These are phyloP conservation scores for Anniella stebbinsi DNA, from an alignment of 2,797 vertebrate genomes.

Conservation along the genomic window DNA sequence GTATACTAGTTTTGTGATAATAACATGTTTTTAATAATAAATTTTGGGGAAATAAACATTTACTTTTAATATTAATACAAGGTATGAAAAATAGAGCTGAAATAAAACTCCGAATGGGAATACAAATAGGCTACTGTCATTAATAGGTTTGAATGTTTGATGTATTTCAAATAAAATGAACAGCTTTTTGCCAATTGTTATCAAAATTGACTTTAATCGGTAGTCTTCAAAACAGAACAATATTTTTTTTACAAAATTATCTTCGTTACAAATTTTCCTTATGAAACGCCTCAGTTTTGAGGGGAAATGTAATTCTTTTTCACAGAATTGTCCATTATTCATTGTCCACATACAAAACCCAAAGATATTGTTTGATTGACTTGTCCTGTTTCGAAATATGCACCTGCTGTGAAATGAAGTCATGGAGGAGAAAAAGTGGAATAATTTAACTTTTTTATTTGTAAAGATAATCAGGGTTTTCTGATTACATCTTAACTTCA, in stretches of 20 bases:
- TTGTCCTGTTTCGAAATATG: constrained; percentile 76
- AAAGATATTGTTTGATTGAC: constrained; percentile 77
- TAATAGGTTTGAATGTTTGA: constrained; percentile 34
- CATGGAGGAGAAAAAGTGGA: constrained; percentile 70
- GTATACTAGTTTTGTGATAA: neutral
- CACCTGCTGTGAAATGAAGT: constrained; percentile 81
- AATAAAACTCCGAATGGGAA: neutral
- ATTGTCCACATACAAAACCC: constrained; percentile 57
- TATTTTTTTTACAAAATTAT: neutral
- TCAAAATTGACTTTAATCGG: constrained; percentile 26
- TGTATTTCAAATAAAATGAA: constrained; percentile 17
- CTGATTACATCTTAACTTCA: constrained; percentile 99
- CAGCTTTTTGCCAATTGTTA: constrained; percentile 35
- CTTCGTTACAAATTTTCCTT: constrained; percentile 51
- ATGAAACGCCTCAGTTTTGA: constrained; percentile 60
- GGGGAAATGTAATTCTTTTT: constrained; percentile 66
- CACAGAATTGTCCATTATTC: constrained; percentile 64
- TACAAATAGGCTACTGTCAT: neutral
- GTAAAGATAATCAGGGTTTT: constrained; percentile 99
- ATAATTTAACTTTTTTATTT: constrained; percentile 99
- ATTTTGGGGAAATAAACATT: constrained; percentile 10
- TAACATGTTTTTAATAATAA: constrained; percentile 36
- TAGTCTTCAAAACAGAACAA: constrained; percentile 31
- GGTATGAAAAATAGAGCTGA: neutral
- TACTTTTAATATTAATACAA: constrained; percentile 37